Evolutionary conservation across 2,797 vertebrate genomes (phyloP).

Genomic region (Malacoraja senta): DNA sequence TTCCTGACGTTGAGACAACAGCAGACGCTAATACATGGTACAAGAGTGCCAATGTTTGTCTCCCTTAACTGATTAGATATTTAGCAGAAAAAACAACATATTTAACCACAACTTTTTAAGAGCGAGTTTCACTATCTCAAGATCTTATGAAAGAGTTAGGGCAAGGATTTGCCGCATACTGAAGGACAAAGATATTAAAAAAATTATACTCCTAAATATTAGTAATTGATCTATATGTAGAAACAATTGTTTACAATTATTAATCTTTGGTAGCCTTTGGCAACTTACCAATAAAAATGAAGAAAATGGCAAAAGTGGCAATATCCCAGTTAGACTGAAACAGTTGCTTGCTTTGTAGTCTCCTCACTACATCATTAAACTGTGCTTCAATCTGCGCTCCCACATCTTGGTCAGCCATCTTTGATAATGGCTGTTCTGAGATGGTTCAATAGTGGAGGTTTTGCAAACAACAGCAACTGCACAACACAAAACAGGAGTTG

Average conservation of each 20-base stretch:
- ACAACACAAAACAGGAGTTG: not conserved
- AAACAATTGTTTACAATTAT: not conserved
- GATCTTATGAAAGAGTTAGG: too few relatives aligned
- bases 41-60: too few relatives aligned
- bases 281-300: slow-evolving; percentile 69
- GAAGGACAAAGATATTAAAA: not conserved
- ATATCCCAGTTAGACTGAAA: slow-evolving; percentile 79
- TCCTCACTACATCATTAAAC: slow-evolving; percentile 59
- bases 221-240: too few relatives aligned
- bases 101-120: too few relatives aligned
- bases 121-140: too few relatives aligned
- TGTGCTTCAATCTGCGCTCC: slow-evolving; percentile 56
- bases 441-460: not conserved
- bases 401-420: slow-evolving; percentile 44
- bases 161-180: too few relatives aligned
- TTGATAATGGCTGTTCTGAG: not conserved
- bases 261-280: not conserved
- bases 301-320: slow-evolving; percentile 64
- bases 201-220: too few relatives aligned
- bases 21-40: too few relatives aligned
- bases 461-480: not conserved
- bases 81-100: too few relatives aligned
- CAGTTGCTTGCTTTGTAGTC: slow-evolving; percentile 58
- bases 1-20: too few relatives aligned
- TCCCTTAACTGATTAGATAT: too few relatives aligned